Evolutionary conservation across 2,797 vertebrate genomes (phyloP).

Genomic region (Onychomys arenicola): DNA sequence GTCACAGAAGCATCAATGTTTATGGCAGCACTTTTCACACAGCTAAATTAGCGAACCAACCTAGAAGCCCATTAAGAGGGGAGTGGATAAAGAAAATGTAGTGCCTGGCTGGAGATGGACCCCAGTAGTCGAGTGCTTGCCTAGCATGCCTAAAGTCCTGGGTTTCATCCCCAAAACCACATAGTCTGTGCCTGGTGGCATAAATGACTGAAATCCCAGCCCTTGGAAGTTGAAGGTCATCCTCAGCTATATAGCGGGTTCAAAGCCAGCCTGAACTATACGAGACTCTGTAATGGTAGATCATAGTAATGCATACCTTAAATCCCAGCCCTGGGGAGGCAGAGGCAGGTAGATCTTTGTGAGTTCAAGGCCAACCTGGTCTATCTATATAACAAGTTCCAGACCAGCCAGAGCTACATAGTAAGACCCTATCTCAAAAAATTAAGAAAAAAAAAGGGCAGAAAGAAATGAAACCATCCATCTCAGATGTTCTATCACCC

Average conservation of each 20-base stretch:
- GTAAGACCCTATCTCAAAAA: neutral
- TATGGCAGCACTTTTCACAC: neutral
- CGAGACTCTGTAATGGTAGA: neutral
- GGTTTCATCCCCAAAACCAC: neutral
- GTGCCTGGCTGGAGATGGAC: neutral
- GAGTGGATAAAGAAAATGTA: neutral
- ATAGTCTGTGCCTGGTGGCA: neutral
- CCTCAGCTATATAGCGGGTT: neutral
- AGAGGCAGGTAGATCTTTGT: neutral
- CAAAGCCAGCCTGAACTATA: neutral
- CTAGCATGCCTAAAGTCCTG: neutral
- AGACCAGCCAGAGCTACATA: neutral
- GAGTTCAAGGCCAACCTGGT: neutral
- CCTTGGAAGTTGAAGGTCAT: neutral
- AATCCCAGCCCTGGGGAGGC: neutral
- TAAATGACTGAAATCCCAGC: neutral
- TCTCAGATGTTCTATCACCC: neutral
- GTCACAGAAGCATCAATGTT: neutral
- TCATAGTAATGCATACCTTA: neutral
- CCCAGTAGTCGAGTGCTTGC: neutral
- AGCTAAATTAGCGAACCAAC: neutral
- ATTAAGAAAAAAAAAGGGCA: neutral
- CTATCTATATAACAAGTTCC: neutral
- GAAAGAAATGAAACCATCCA: neutral
- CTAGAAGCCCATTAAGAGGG: neutral